These are phyloP conservation scores for Nudaria mundana DNA, from an alignment of 2,888 invertebrate species.

Conservation along the genomic window DNA sequence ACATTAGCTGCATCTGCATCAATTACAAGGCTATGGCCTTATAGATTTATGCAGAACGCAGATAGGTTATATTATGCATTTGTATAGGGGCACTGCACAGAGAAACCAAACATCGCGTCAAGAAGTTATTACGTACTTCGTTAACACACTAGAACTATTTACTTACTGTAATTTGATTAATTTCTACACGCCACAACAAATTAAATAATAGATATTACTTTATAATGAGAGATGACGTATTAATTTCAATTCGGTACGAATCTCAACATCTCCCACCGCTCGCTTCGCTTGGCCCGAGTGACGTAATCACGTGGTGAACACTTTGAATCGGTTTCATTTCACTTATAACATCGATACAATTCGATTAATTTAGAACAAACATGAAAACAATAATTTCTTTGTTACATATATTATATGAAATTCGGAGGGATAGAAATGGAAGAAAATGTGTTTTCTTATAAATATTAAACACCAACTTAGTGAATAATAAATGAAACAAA, in stretches of 20 bases:
- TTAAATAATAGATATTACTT: conserved; percentile 52
- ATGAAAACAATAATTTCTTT: not conserved
- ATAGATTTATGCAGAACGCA: conserved; percentile 69
- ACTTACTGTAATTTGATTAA: conserved; percentile 64
- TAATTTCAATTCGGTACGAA: conserved; percentile 67
- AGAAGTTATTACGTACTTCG: conserved; percentile 42
- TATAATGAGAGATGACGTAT: conserved; percentile 71
- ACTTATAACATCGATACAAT: conserved; percentile 19
- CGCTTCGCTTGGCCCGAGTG: conserved; percentile 69
- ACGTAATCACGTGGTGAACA: conserved; percentile 54
- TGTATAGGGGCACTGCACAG: conserved; percentile 72
- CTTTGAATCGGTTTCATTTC: conserved; percentile 25
- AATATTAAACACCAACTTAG: too few relatives aligned
- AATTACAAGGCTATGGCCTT: conserved; percentile 69
- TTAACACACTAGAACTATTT: conserved; percentile 35
- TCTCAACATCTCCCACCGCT: conserved; percentile 63
- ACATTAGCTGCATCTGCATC: conserved; percentile 60
- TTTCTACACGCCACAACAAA: conserved; percentile 46
- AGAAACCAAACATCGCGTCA: conserved; percentile 70
- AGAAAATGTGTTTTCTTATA: too few relatives aligned
- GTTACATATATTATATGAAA: too few relatives aligned
- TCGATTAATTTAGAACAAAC: conserved; percentile 10
- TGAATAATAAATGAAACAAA: too few relatives aligned
- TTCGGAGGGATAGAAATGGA: too few relatives aligned
- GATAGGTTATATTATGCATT: conserved; percentile 79